These are phyloP conservation scores for Hylaeus anthracinus DNA, from an alignment of 1,140 invertebrate species.

Conservation along the genomic window DNA sequence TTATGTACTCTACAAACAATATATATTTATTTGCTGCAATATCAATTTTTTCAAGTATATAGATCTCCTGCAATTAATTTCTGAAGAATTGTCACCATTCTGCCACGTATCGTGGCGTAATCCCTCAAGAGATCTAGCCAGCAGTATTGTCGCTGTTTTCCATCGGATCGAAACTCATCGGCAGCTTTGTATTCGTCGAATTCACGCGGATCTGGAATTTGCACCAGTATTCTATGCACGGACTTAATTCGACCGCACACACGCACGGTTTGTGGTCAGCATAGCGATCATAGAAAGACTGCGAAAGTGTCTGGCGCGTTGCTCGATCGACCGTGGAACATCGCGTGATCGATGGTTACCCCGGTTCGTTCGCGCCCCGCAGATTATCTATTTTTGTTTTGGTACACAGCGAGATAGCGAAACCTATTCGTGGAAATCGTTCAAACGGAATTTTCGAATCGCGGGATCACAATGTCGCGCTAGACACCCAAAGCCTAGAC, in stretches of 20 bases:
- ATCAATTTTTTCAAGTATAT: no score
- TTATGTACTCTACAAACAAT: no score
- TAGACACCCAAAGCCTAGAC: background rate
- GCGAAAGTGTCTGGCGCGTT: slow-evolving; percentile 3
- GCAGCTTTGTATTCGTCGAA: background rate
- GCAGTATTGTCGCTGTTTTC: no score
- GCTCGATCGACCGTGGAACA: slow-evolving; percentile 24
- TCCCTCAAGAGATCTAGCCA: no score
- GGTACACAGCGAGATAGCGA: background rate
- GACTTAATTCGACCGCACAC: slow-evolving; percentile 16
- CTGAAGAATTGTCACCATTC: no score
- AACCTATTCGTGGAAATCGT: background rate
- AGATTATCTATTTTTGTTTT: slow-evolving; percentile 31
- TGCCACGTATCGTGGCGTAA: no score
- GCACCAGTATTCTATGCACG: background rate
- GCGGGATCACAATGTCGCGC: background rate
- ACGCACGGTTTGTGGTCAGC: slow-evolving; percentile 3
- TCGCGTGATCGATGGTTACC: slow-evolving; percentile 37
- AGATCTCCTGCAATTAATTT: no score
- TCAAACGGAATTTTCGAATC: background rate
- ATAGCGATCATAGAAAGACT: slow-evolving; percentile 18
- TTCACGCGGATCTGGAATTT: background rate
- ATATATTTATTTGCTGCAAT: no score
- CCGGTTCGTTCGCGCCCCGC: background rate
- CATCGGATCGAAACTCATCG: background rate